A percentile compares a stretch with the other conserved stretches of the same genome.
Evolutionary conservation across 2,797 vertebrate genomes (phyloP).

Genomic region (Champsocephalus esox): DNA sequence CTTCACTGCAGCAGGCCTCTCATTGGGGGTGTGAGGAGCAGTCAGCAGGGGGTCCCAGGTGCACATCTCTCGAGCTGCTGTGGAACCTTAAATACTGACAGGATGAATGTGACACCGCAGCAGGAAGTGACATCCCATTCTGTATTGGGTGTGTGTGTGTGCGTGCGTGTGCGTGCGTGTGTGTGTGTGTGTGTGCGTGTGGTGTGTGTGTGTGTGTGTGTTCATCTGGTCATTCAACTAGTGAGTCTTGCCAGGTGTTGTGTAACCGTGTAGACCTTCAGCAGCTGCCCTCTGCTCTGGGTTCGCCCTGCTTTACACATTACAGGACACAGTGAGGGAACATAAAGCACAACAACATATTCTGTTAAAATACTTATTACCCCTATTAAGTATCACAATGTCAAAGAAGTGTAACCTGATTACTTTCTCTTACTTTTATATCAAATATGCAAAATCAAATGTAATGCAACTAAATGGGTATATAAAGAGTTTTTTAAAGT

Average conservation of each 20-base stretch:
- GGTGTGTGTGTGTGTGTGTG: constrained; percentile 34
- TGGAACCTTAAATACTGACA: neutral
- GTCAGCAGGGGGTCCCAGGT: no score
- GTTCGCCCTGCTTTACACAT: neutral
- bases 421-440: no score
- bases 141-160: constrained; percentile 11
- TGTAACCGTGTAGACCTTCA: constrained; percentile 22
- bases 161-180: neutral
- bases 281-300: neutral
- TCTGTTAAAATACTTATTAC: no score
- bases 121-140: neutral
- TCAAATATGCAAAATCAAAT: no score
- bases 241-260: constrained; percentile 35
- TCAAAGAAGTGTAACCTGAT: no score
- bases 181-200: constrained; percentile 32
- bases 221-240: constrained; percentile 67
- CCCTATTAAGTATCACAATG: no score
- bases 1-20: no score
- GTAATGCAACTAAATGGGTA: no score
- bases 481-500: no score
- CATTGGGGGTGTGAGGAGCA: no score
- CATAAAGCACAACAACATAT: no score
- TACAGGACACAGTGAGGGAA: neutral
- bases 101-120: neutral
- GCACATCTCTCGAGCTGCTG: neutral